Evolutionary conservation across 2,888 invertebrate species (phyloP).

Genomic region (Drosophila merina): DNA sequence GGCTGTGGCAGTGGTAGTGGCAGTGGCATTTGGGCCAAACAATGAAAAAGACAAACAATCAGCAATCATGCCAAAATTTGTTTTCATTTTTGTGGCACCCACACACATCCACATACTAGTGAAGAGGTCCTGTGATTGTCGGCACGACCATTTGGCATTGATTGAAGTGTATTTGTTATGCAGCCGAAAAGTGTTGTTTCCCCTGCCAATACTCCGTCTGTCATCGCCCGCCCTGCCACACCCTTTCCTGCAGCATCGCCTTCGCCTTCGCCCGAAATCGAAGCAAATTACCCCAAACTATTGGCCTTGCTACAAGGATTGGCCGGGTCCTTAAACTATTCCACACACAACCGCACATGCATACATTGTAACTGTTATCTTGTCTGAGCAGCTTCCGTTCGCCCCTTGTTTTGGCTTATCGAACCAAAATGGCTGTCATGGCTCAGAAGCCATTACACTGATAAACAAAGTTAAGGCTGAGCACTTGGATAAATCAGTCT

Average conservation of each 20-base stretch:
- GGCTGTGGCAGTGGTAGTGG: slow-evolving; percentile 50
- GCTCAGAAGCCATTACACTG: slow-evolving; percentile 5
- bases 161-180: slow-evolving; percentile 78
- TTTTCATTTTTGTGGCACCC: slow-evolving; percentile 78
- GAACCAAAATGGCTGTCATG: slow-evolving; percentile 9
- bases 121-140: slow-evolving; percentile 61
- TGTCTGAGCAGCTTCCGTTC: slow-evolving; percentile 6
- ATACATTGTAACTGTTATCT: slow-evolving; percentile 7
- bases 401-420: background rate
- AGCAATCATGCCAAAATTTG: slow-evolving; percentile 80
- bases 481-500: background rate
- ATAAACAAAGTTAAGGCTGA: background rate
- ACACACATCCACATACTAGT: slow-evolving; percentile 32
- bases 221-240: background rate
- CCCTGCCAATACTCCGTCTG: slow-evolving; percentile 22
- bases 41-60: slow-evolving; percentile 77
- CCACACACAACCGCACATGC: background rate
- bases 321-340: slow-evolving; percentile 48
- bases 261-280: slow-evolving; percentile 14
- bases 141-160: slow-evolving; percentile 73
- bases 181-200: slow-evolving; percentile 63
- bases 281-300: slow-evolving; percentile 65
- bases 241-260: background rate
- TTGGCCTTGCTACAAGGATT: slow-evolving; percentile 49
- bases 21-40: slow-evolving; percentile 65